phyloP scores from a whole-genome alignment of 2,113 vertebrate genomes.

The Mohoua ochrocephala region DNA sequence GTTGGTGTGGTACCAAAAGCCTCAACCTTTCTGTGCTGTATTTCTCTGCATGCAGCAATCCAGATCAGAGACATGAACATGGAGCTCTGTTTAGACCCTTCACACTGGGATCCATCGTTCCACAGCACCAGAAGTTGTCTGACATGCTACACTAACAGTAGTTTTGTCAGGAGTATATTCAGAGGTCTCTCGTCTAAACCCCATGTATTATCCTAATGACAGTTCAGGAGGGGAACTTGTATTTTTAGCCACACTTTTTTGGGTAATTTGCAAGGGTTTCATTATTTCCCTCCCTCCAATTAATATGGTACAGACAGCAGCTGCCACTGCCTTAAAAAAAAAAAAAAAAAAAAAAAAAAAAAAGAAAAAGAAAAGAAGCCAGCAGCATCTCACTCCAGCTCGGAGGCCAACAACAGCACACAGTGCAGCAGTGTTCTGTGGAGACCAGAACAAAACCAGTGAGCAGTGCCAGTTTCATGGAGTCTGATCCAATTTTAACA shows the following conservation, averaged over 20 bases:
- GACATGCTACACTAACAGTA: neutral
- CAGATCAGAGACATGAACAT: neutral
- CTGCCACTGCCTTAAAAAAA: neutral
- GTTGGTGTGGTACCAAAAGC: neutral
- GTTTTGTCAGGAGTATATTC: neutral
- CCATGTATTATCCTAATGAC: neutral
- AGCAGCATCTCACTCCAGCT: neutral
- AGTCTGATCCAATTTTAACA: neutral
- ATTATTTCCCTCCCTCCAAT: conserved; percentile 1
- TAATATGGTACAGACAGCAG: neutral
- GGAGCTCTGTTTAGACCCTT: neutral
- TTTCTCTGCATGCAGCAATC: neutral
- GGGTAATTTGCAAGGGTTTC: conserved; percentile 5
- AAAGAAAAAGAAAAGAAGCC: neutral
- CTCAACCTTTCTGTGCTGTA: neutral
- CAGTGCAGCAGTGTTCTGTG: neutral
- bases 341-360: neutral
- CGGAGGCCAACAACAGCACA: neutral
- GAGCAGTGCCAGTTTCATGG: neutral
- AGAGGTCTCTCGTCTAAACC: neutral
- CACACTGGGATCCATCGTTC: neutral
- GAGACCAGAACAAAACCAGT: neutral
- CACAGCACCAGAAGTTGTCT: neutral
- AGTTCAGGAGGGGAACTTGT: neutral
- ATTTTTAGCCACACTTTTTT: neutral